Evolutionary conservation across 92 coral and sea anemone species (phyloP), one percentile per base, ranked within the genome.

Genomic region (Scolanthus callimorphus): DNA sequence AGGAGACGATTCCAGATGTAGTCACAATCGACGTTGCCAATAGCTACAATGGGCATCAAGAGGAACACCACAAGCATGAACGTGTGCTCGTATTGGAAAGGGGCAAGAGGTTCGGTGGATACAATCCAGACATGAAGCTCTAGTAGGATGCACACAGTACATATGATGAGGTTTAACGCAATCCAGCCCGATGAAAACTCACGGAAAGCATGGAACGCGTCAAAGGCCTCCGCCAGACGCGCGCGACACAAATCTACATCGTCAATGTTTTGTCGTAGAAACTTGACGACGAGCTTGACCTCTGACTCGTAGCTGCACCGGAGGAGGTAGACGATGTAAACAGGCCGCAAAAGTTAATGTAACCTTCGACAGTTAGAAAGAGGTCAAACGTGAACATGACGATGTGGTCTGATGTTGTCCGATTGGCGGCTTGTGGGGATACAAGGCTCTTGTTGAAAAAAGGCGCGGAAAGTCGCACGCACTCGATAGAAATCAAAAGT

Each of bases 281-380:
- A 87, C 78, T 78, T 87, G 20, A 69, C 49, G 27, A 87, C 70
- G 24, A 87, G 68, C 10, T 61, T 67, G 15, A 83, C 85, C 67
- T 87, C 96, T 6, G 96, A 85, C 55, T 83, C 96, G 44, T 87
- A 87, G 69, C 96, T 87, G 49, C 96, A 83, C 20, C 96, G 86
- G 30, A 78, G 61, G n/a, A 87, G 83, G 37, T 87, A 87, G 19
- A 87, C 77, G n/a, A 87, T 31, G 44, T 62, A 87, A 56, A 89
- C 83, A 46, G 83, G 24, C 96, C 96, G 8, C 85, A 82, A 60
- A 67, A 87, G 47, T 87, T 87, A 29, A 83, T 78, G 62, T 52
- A 83, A 30, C 96, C 96, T 51, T 87, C 86, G 3, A 87, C n/a
- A 1, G 79, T 58, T 21, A 83, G 29, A 55, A 87, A 78, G 26